Base-by-base conservation (phyloP, 2,888 invertebrate genomes). In the Cetonia aurata region DNA sequence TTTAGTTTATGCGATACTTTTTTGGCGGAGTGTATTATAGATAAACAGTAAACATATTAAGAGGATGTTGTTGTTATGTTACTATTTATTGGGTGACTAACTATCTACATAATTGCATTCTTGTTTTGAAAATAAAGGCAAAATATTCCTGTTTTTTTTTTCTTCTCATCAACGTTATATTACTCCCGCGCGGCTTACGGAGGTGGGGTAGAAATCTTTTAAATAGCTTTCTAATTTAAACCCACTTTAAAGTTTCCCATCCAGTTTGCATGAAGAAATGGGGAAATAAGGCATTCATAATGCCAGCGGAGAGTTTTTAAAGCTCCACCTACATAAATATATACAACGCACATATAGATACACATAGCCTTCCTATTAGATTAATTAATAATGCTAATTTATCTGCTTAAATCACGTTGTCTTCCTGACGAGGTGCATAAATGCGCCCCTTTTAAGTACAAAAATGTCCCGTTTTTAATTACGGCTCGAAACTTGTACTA, bases 241-340 rank as follows among this genome's bases (percentile, higher is more conserved):
- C 25, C 53, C 31, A 53, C 53, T 53, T 53, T 53, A 53, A 53
- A 53, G 25, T 53, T 53, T 53, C 53, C 25, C 25, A 53, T 53
- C 31, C 25, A 9, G 53, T 31, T 25, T 9, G 25, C n/a, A n/a
- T n/a, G 25, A 25, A 19, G 31, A 10, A 12, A 19, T 31, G 53
- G n/a, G 13, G 31, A 31, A 53, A 53, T 53, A 53, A 31, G 53
- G n/a, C 2, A 53, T 53, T 53, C 53, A 53, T 53, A 31, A 53
- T 53, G 31, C 25, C 31, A n/a, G 19, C 10, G 3, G 10, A 53
- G 25, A 53, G 53, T 53, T 53, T 31, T n/a, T 53, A 25, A 53
- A 25, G 25, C 53, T 25, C 25, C 25, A 25, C 25, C 1, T 25
- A 53, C 31, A 53, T 25, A 25, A 31, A 19, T 25, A 12, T 52